Percentiles rank a stretch among this genome's conserved stretches.
Conservation (phyloP, 2,797 vertebrate genomes). For the Merluccius polli region DNA sequence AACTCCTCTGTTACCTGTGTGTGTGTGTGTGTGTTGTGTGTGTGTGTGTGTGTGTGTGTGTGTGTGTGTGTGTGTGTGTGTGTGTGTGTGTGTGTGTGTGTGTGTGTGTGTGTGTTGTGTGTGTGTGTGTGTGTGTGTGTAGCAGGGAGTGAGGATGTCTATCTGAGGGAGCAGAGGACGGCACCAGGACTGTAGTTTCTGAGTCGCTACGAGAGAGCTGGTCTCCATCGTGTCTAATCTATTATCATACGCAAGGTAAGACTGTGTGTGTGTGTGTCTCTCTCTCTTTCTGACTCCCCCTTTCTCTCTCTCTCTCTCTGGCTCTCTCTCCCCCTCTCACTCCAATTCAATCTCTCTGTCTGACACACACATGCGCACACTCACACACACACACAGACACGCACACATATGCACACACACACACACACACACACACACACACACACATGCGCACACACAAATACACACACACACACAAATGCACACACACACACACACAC, state of each 20-base stretch:
- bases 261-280: not conserved
- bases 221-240: slow-evolving; percentile 30
- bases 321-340: no score
- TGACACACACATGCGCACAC: no score
- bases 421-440: slow-evolving; percentile 8
- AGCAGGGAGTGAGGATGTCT: slow-evolving; percentile 47
- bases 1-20: slow-evolving; percentile 31
- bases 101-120: not conserved
- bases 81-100: slow-evolving; percentile 40
- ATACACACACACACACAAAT: no score
- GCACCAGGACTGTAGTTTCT: slow-evolving; percentile 34
- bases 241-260: slow-evolving; percentile 54
- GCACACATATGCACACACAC: not conserved
- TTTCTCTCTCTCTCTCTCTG: no score
- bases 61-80: slow-evolving; percentile 10
- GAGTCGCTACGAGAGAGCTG: slow-evolving; percentile 47
- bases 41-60: slow-evolving; percentile 20
- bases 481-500: not conserved
- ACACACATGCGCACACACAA: no score
- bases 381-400: not conserved
- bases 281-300: not conserved
- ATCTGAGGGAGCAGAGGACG: slow-evolving; percentile 53
- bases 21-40: slow-evolving; percentile 38
- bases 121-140: slow-evolving; percentile 31
- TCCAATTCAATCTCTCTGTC: no score